Percentiles rank a stretch among this genome's conserved stretches.
These are phyloP conservation scores for Metalampra italica DNA, from an alignment of 2,888 invertebrate genomes.

Conservation along the genomic window DNA sequence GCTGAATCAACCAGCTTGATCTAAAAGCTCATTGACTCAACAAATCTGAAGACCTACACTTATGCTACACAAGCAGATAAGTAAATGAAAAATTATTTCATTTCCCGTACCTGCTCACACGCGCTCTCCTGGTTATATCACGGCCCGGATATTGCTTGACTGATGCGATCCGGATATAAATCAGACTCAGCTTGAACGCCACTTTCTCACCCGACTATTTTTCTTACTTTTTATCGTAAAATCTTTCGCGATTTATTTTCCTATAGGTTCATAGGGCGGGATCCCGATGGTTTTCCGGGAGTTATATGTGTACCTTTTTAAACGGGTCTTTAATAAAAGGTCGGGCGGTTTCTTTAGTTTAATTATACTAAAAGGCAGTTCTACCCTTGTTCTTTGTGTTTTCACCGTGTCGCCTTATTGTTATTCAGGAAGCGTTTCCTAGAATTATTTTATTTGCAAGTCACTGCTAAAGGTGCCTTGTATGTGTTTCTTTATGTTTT, in stretches of 20 bases:
- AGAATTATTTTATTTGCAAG: not conserved
- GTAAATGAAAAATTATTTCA: constrained; percentile 50
- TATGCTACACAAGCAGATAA: constrained; percentile 20
- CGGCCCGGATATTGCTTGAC: constrained; percentile 51
- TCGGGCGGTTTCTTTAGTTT: constrained; percentile 3
- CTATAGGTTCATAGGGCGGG: constrained; percentile 14
- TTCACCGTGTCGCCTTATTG: not conserved
- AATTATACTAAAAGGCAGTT: constrained; percentile 6
- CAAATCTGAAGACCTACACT: not conserved
- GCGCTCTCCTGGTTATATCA: constrained; percentile 29
- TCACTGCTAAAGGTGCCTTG: not conserved
- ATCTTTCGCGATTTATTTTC: constrained; percentile 23
- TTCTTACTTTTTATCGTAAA: constrained; percentile 36
- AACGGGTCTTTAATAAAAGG: constrained; percentile 1
- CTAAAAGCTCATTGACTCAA: too few species aligned
- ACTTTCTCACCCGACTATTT: constrained; percentile 34
- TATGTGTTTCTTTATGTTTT: not conserved
- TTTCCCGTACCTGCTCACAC: constrained; percentile 39
- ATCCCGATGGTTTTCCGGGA: constrained; percentile 14
- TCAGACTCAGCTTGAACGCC: constrained; percentile 35
- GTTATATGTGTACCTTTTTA: constrained; percentile 5
- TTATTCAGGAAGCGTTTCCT: not conserved
- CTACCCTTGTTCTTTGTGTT: constrained; percentile 2
- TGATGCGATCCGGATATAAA: constrained; percentile 64
- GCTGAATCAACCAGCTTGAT: too few species aligned